Evolutionary conservation across 2,113 vertebrate genomes (phyloP).

Genomic region (Carettochelys insculpta): DNA sequence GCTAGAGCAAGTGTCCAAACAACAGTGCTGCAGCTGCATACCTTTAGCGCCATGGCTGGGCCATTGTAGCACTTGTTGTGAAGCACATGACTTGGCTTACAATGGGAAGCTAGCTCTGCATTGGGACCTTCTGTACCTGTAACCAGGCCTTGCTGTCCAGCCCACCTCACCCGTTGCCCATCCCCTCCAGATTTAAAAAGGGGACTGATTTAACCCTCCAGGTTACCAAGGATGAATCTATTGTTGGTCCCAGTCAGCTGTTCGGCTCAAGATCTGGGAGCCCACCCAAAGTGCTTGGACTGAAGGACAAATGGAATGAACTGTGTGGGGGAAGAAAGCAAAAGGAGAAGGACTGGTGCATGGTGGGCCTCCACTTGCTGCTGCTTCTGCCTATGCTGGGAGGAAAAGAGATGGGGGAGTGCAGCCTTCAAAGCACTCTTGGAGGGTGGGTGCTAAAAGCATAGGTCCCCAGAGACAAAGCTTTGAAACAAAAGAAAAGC

Average conservation of each 20-base stretch:
- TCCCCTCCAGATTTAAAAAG: background rate
- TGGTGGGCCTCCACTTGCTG: too few species aligned
- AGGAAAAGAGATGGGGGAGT: background rate
- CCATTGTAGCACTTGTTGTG: too few species aligned
- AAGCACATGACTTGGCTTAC: too few species aligned
- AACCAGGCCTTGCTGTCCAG: background rate
- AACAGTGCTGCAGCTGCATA: background rate
- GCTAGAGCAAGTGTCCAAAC: background rate
- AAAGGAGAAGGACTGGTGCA: background rate
- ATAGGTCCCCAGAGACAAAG: background rate
- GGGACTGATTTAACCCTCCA: background rate
- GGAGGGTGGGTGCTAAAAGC: background rate
- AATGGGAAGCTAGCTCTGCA: background rate
- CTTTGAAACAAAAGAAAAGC: background rate
- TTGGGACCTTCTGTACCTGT: background rate
- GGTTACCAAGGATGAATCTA: background rate
- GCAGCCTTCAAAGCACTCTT: background rate
- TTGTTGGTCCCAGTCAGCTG: background rate
- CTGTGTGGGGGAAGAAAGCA: background rate
- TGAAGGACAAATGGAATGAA: background rate
- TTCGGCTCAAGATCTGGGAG: background rate
- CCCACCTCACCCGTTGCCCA: background rate
- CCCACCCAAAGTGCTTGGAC: background rate
- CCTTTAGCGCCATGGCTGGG: too few species aligned
- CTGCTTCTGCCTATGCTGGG: background rate